A percentile compares a stretch with the other conserved stretches of the same genome.
phyloP scores from a whole-genome alignment of 1,140 invertebrate genomes.

The Drosophila quadrilineata region DNA sequence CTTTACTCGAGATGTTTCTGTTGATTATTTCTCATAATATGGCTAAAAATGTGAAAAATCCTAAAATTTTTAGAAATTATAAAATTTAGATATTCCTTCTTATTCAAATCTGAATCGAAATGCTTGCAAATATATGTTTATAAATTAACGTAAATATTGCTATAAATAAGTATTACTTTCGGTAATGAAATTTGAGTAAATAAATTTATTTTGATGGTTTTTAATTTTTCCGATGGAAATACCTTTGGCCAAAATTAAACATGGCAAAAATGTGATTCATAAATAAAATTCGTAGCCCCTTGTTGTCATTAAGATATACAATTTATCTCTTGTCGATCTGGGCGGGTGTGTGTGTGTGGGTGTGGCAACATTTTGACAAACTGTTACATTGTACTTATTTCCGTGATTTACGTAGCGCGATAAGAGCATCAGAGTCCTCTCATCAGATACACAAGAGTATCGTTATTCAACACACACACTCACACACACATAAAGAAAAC shows the following conservation, averaged over 20 bases:
- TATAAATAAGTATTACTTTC: too few species aligned
- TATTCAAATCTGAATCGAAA: too few species aligned
- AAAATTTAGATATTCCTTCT: too few species aligned
- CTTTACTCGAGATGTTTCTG: too few species aligned
- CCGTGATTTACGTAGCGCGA: slow-evolving; percentile 38
- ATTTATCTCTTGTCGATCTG: slow-evolving; percentile 20
- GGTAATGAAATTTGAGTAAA: too few species aligned
- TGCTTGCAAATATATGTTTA: too few species aligned
- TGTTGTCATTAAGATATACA: slow-evolving; percentile 51
- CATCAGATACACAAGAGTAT: slow-evolving; percentile 41
- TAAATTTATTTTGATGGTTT: too few species aligned
- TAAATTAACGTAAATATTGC: too few species aligned
- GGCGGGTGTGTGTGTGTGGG: background rate
- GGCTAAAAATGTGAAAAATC: too few species aligned
- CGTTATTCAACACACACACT: slow-evolving; percentile 21
- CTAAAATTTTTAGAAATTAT: too few species aligned
- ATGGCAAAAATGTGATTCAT: slow-evolving; percentile 1
- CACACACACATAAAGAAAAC: background rate
- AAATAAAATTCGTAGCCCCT: slow-evolving; percentile 33
- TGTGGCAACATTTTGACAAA: slow-evolving; percentile 50
- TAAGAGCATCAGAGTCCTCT: slow-evolving; percentile 25
- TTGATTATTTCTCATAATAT: too few species aligned
- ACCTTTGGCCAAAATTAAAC: background rate
- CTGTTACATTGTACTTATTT: slow-evolving; percentile 55
- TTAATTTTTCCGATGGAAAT: too few species aligned